phyloP scores from a whole-genome alignment of 2,113 vertebrate genomes.

The Dicrurus megarhynchus region DNA sequence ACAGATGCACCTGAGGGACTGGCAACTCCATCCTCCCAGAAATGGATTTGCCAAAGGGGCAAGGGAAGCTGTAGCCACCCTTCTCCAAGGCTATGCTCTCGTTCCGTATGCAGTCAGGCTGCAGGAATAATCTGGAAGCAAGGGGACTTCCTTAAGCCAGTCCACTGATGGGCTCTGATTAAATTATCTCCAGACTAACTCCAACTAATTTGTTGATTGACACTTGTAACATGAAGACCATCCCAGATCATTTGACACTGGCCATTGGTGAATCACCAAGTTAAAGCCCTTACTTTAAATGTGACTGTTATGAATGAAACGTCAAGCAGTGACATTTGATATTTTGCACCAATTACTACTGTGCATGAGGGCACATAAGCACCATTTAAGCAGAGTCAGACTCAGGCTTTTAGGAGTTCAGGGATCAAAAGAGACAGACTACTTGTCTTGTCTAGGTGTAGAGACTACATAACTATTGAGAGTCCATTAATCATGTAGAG shows the following conservation, averaged over 20 bases:
- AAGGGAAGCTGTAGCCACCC: background rate
- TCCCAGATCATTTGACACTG: background rate
- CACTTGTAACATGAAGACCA: background rate
- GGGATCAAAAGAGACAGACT: constrained; percentile 2
- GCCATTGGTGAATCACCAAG: background rate
- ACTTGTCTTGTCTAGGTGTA: constrained; percentile 34
- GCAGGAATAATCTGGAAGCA: background rate
- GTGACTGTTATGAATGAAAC: constrained; percentile 31
- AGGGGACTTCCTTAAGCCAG: background rate
- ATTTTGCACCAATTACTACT: background rate
- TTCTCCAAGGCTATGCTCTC: background rate
- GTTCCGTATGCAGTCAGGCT: background rate
- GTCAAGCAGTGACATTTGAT: constrained; percentile 40
- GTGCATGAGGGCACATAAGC: background rate
- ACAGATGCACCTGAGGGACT: background rate
- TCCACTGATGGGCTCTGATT: background rate
- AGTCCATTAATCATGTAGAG: background rate
- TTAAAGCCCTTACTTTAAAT: constrained; percentile 5
- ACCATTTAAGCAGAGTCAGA: constrained; percentile 19
- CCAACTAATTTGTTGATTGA: constrained; percentile 18
- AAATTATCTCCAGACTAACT: constrained; percentile 7
- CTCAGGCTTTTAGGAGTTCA: constrained; percentile 18
- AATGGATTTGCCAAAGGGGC: background rate
- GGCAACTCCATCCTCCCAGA: background rate
- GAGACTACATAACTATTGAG: background rate